A percentile compares a stretch with the other conserved stretches of the same genome.
phyloP scores from a whole-genome alignment of 2,888 invertebrate species.

The Antheraea yamamai region DNA sequence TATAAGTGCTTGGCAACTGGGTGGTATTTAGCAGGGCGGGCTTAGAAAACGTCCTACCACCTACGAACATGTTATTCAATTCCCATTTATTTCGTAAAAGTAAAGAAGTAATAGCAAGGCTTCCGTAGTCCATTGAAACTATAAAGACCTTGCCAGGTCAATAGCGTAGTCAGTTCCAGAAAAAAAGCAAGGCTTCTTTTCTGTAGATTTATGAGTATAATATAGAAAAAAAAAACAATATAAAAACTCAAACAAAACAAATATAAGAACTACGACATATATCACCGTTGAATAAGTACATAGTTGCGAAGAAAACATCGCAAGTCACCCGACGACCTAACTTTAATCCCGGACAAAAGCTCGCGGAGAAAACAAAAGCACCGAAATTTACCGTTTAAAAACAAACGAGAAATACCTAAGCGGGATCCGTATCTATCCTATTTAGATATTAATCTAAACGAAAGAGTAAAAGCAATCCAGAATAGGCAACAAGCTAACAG shows the following conservation, averaged over 20 bases:
- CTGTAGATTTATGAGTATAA: too few relatives aligned
- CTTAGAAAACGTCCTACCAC: too few relatives aligned
- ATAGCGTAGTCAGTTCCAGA: too few relatives aligned
- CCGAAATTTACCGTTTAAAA: conserved; percentile 79
- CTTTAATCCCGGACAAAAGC: conserved; percentile 61
- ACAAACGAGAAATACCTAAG: conserved; percentile 79
- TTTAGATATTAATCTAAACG: conserved; percentile 83
- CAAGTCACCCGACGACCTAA: conserved; percentile 16
- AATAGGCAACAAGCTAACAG: conserved; percentile 83
- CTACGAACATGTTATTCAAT: too few relatives aligned
- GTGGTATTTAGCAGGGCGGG: too few relatives aligned
- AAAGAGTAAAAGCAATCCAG: conserved; percentile 82
- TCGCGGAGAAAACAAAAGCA: conserved; percentile 58
- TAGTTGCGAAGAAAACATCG: conserved; percentile 3
- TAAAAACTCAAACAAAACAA: not conserved
- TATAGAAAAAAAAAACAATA: not conserved
- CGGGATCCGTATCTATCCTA: conserved; percentile 82
- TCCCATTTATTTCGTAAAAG: too few relatives aligned
- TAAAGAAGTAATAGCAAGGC: too few relatives aligned
- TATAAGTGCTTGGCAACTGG: too few relatives aligned
- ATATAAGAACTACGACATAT: not conserved
- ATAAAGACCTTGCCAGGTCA: too few relatives aligned
- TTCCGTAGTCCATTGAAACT: too few relatives aligned
- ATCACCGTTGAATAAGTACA: not conserved
- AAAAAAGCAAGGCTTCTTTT: too few relatives aligned